Conservation (phyloP, 2,888 invertebrate species). For the Pimpla rufipes region DNA sequence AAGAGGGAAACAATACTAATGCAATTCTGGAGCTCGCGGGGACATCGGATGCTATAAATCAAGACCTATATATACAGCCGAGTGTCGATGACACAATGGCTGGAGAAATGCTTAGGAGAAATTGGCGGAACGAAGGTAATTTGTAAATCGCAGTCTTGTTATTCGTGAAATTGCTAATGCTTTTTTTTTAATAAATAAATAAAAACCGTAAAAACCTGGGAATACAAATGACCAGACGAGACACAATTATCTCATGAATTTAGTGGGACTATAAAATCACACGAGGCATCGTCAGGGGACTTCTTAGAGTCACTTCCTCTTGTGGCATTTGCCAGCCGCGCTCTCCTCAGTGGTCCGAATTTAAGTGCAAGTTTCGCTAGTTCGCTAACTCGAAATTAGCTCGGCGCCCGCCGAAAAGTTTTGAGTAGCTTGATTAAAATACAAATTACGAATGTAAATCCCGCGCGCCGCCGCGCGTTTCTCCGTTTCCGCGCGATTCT, state of each 20-base stretch:
- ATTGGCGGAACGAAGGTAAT: background rate
- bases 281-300: slow-evolving; percentile 19
- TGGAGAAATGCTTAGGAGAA: slow-evolving; percentile 3
- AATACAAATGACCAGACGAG: slow-evolving; percentile 2
- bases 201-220: background rate
- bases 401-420: slow-evolving; percentile 60
- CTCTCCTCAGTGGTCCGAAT: slow-evolving; percentile 53
- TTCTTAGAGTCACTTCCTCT: slow-evolving; percentile 16
- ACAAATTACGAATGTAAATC: slow-evolving; percentile 73
- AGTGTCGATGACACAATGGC: slow-evolving; percentile 9
- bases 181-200: background rate
- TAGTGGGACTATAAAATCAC: slow-evolving; percentile 1
- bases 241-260: background rate
- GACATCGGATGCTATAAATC: slow-evolving; percentile 19
- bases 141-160: background rate
- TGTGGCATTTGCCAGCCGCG: background rate
- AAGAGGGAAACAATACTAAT: slow-evolving; percentile 29
- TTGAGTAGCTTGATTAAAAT: slow-evolving; percentile 73
- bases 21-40: slow-evolving; percentile 1
- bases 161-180: slow-evolving; percentile 5
- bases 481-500: background rate
- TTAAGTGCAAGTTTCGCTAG: slow-evolving; percentile 67
- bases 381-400: slow-evolving; percentile 69
- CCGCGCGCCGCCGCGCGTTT: slow-evolving; percentile 23
- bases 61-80: slow-evolving; percentile 10